Base-by-base conservation (phyloP, 2,113 vertebrate genomes). In the Ondatra zibethicus region DNA sequence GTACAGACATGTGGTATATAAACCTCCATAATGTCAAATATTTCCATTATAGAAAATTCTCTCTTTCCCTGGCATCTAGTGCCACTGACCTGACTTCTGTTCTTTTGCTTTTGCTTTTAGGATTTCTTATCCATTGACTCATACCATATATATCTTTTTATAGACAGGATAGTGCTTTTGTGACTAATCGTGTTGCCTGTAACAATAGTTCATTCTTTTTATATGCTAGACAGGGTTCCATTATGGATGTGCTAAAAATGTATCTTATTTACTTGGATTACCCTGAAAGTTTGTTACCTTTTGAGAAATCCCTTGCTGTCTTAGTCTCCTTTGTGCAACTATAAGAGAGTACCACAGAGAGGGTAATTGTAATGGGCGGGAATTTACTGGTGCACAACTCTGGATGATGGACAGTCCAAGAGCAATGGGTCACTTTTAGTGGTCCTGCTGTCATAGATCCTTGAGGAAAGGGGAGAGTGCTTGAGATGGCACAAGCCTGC, bases 91-190 rank as follows among this genome's bases (percentile, higher is more conserved):
- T 92, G 45, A 52, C 80, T 88, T 89, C 50, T 80, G 29, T 89
- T 72, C 12, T 42, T 85, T 78, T 72, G 25, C 47, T 94, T 92
- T 95, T 66, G 36, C 84, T 94, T 85, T 50, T 55, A 55, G 88
- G 78, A 73, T 68, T 68, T 86, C 5, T 9, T 36, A 13, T 47
- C 87, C 5, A 2, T 33, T 61, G 63, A 72, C 27, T 66, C 31
- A 47, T 94, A n/a, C 63, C 10, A 6, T 72, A 5, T 45, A 2
- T 63, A 45, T 25, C 80, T 23, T 80, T 80, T 85, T 55, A 33
- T 45, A 13, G 23, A 21, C 39, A 31, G 5, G 29, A 7, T 81
- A 52, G 68, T 19, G n/a, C 33, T 82, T 89, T 78, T 17, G 76
- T n/a, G 42, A 29, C 55, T 91, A 47, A 65, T 75, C 14, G 7